A percentile compares a stretch with the other conserved stretches of the same genome.
Conservation (phyloP, 2,888 invertebrate species). For the Pammene aurita region DNA sequence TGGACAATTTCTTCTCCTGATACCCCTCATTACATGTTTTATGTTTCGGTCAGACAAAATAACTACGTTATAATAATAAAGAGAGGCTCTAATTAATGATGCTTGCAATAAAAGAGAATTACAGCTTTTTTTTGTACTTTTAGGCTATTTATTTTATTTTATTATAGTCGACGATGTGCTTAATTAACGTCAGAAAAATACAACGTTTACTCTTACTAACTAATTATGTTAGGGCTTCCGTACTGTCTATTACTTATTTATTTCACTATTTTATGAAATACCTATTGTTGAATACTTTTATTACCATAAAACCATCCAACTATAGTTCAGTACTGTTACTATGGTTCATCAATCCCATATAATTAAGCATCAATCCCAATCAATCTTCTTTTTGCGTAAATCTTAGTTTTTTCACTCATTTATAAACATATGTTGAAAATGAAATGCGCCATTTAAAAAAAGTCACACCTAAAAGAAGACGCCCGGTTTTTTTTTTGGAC, state of each 20-base stretch:
- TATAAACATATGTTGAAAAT: no score
- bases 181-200: constrained; percentile 26
- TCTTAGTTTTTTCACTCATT: no score
- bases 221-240: neutral
- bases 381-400: no score
- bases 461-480: no score
- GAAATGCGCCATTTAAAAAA: no score
- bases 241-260: neutral
- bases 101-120: constrained; percentile 29
- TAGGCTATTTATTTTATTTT: constrained; percentile 28
- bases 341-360: no score
- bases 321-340: no score
- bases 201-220: neutral
- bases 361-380: no score
- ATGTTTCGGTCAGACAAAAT: constrained; percentile 19
- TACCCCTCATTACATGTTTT: constrained; percentile 20
- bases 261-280: no score
- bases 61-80: constrained; percentile 32
- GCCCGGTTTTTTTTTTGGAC: no score
- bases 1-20: neutral
- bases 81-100: constrained; percentile 32
- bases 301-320: no score
- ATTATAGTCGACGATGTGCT: constrained; percentile 24
- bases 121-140: constrained; percentile 23
- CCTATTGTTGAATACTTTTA: no score